Percentiles rank a stretch among this genome's conserved stretches.
phyloP scores from a whole-genome alignment of 2,113 vertebrate species.

The Oostethus manadensis region DNA sequence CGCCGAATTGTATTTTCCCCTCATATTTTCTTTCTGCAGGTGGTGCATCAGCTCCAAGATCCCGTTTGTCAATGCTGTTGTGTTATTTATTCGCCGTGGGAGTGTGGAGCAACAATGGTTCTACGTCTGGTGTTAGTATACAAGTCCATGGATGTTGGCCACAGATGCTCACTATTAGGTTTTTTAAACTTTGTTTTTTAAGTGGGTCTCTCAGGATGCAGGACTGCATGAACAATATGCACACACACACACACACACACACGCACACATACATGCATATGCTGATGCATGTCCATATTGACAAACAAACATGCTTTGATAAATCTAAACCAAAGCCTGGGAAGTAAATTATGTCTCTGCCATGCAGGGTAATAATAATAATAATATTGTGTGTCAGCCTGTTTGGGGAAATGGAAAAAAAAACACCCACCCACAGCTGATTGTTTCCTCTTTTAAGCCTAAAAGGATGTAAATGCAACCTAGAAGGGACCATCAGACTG shows the following conservation, averaged over 20 bases:
- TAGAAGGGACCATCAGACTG: slow-evolving; percentile 24
- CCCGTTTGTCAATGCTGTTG: slow-evolving; percentile 60
- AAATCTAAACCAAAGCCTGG: slow-evolving; percentile 85
- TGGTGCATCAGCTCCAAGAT: slow-evolving; percentile 68
- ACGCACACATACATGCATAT: slow-evolving; percentile 30
- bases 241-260: neutral
- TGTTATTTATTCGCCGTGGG: slow-evolving; percentile 75
- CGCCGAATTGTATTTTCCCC: neutral
- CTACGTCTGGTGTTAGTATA: slow-evolving; percentile 33
- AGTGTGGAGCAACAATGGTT: slow-evolving; percentile 61
- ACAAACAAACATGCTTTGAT: slow-evolving; percentile 40
- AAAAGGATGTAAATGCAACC: neutral
- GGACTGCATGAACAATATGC: slow-evolving; percentile 18
- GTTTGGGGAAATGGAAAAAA: slow-evolving; percentile 50
- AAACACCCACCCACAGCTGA: slow-evolving; percentile 30
- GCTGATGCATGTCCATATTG: slow-evolving; percentile 25
- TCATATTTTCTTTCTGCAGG: slow-evolving; percentile 64
- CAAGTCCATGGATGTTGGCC: slow-evolving; percentile 17
- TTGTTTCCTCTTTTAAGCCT: slow-evolving; percentile 12
- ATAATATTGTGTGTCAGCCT: slow-evolving; percentile 38
- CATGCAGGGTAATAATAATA: slow-evolving; percentile 82
- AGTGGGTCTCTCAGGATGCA: slow-evolving; percentile 31
- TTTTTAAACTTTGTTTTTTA: slow-evolving; percentile 4
- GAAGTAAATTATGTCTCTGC: slow-evolving; percentile 83
- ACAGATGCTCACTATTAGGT: slow-evolving; percentile 29